Evolutionary conservation across 2,797 vertebrate genomes (phyloP), one percentile per base, ranked within the genome.

Genomic region (Carapus acus): DNA sequence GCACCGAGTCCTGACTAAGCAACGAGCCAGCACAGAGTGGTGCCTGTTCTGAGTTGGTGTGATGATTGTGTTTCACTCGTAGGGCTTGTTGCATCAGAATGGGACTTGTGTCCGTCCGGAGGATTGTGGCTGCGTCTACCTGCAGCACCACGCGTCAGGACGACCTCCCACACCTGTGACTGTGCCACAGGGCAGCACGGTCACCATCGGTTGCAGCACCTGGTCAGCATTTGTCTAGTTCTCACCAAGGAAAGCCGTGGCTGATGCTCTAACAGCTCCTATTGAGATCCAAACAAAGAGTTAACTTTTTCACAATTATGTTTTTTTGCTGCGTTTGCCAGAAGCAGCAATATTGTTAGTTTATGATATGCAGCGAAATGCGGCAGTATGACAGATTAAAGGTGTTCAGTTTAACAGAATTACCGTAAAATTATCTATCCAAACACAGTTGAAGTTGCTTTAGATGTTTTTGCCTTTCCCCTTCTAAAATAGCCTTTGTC

Each of bases 81-180:
- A 89, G 88, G 92, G 90, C 22, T 77, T 92, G 43, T 58, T 93
- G 65, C 91, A 93, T 65, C 89, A 89, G 75, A 86, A 86, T 0
- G 86, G 88, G 0, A 80, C 65, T n/a, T 94, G 93, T 18, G 80
- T 94, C 16, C 64, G 62, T 22, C 73, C 76, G 0, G 67, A 77
- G 3, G 78, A 84, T 23, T 96, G 94, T 19, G 87, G 83, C 56
- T 95, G 92, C 67, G 43, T 88, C 48, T 80, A 88, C 50, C 69
- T 86, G 23, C 54, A 79, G 20, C 71, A 80, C 3, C 66, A 65
- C 1, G 71, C 68, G 6, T 47, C 74, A 12, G 82, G 69, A 34
- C 54, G 51, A 1, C 61, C 37, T 0, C 81, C 77, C 43, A 80
- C 72, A 8, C 66, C 83, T 2, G 39, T 79, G 18, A 63, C 48